Conservation (phyloP, 2,888 invertebrate species). For the Peribatodes rhomboidaria region DNA sequence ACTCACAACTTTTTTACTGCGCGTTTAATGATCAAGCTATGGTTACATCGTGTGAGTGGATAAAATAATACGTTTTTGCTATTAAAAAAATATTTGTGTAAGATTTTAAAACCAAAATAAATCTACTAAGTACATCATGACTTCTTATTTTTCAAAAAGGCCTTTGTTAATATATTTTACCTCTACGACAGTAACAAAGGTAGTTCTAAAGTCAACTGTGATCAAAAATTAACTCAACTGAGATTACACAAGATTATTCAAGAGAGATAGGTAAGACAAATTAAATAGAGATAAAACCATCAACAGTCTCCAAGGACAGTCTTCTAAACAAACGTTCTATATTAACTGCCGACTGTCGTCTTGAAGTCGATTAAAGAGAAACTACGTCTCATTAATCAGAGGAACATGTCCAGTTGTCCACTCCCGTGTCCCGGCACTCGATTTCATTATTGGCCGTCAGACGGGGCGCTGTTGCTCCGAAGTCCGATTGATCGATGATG, state of each 20-base stretch:
- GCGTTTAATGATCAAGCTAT: background rate
- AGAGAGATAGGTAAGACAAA: background rate
- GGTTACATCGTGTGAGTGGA: too few species aligned
- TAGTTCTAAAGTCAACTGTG: too few species aligned
- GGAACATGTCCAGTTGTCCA: constrained; percentile 20
- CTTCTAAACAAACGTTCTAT: background rate
- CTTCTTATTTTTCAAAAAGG: background rate
- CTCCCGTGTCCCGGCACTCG: constrained; percentile 15
- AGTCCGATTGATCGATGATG: constrained; percentile 19
- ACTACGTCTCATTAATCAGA: constrained; percentile 13
- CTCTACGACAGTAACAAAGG: too few species aligned
- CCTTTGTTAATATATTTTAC: too few species aligned
- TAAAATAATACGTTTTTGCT: too few species aligned
- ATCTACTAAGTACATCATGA: background rate
- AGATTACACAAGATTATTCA: too few species aligned
- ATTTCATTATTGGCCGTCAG: constrained; percentile 25
- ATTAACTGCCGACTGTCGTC: background rate
- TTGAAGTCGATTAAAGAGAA: constrained; percentile 11
- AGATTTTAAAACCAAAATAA: background rate
- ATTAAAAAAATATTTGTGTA: too few species aligned
- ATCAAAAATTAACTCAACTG: too few species aligned
- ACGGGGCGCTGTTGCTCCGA: constrained; percentile 8
- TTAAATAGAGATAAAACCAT: too few species aligned
- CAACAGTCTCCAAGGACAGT: too few species aligned
- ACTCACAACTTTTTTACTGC: background rate